Percentiles rank a stretch among this genome's conserved stretches.
Evolutionary conservation across 2,797 vertebrate species (phyloP).

Genomic region (Etheostoma nigrum): DNA sequence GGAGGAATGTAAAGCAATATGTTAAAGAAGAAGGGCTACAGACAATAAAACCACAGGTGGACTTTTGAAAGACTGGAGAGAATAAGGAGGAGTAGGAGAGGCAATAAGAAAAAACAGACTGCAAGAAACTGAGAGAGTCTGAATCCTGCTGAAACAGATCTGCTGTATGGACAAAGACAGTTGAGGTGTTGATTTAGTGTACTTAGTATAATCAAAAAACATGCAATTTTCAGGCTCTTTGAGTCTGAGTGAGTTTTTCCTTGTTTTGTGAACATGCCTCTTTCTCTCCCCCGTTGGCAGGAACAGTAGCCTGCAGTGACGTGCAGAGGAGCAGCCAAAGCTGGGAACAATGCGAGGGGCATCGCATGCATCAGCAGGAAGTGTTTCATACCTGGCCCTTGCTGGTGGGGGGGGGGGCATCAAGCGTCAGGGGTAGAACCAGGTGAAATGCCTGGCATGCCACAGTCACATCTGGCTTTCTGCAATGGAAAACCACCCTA

Average conservation of each 20-base stretch:
- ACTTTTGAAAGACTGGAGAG: neutral
- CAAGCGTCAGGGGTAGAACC: slow-evolving; percentile 47
- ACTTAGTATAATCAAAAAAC: slow-evolving; percentile 14
- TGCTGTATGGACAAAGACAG: neutral
- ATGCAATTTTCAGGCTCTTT: neutral
- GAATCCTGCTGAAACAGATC: slow-evolving; percentile 31
- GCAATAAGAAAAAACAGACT: neutral
- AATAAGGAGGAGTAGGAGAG: neutral
- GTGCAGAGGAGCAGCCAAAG: slow-evolving; percentile 64
- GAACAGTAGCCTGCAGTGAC: slow-evolving; percentile 61
- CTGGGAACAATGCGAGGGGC: slow-evolving; percentile 59
- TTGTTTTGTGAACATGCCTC: slow-evolving; percentile 55
- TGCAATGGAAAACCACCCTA: slow-evolving; percentile 42
- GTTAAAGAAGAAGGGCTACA: slow-evolving; percentile 2
- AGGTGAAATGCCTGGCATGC: slow-evolving; percentile 70
- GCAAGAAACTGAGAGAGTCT: neutral
- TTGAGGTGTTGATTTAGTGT: slow-evolving; percentile 8
- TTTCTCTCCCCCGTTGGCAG: slow-evolving; percentile 45
- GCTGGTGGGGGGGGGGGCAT: slow-evolving; percentile 7
- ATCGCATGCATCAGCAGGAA: slow-evolving; percentile 60
- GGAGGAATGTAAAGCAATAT: slow-evolving; percentile 16
- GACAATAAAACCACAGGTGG: slow-evolving; percentile 1
- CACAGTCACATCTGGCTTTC: slow-evolving; percentile 60
- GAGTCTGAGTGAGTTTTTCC: slow-evolving; percentile 1
- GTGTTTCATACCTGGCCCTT: slow-evolving; percentile 36